Percentiles rank a stretch among this genome's conserved stretches.
These are phyloP conservation scores for Zosterops hypoxanthus DNA, from an alignment of 2,113 vertebrate species.

Conservation along the genomic window DNA sequence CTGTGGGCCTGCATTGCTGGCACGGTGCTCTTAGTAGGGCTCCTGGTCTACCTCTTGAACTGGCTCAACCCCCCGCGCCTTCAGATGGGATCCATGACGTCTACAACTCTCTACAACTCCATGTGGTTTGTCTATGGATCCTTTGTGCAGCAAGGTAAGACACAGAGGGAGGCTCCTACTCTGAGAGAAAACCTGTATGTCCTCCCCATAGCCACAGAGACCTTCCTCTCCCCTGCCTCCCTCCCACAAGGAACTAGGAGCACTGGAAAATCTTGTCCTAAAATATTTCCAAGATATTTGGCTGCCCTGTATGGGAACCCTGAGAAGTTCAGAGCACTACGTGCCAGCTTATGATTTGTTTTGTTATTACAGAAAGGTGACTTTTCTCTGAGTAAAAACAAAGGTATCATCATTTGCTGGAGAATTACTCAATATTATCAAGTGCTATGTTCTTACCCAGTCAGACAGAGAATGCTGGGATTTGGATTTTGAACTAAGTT, in stretches of 20 bases:
- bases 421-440: neutral
- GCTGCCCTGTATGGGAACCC: rapidly evolving
- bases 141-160: slow-evolving; percentile 97
- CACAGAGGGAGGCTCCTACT: neutral
- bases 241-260: neutral
- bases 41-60: slow-evolving; percentile 95
- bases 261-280: neutral
- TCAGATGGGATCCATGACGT: slow-evolving; percentile 96
- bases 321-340: neutral
- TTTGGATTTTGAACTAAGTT: neutral
- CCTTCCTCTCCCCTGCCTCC: neutral
- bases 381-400: neutral
- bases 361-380: neutral
- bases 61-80: slow-evolving; percentile 96
- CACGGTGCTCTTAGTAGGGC: slow-evolving; percentile 91
- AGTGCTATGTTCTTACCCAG: neutral
- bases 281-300: neutral
- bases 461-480: neutral
- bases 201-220: neutral
- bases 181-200: rapidly evolving
- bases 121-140: slow-evolving; percentile 99
- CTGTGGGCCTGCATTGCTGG: slow-evolving; percentile 98
- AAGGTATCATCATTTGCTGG: neutral
- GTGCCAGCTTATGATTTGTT: neutral
- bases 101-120: slow-evolving; percentile 97